Evolutionary conservation across 2,888 invertebrate genomes (phyloP).

Genomic region (Elmis aenea): DNA sequence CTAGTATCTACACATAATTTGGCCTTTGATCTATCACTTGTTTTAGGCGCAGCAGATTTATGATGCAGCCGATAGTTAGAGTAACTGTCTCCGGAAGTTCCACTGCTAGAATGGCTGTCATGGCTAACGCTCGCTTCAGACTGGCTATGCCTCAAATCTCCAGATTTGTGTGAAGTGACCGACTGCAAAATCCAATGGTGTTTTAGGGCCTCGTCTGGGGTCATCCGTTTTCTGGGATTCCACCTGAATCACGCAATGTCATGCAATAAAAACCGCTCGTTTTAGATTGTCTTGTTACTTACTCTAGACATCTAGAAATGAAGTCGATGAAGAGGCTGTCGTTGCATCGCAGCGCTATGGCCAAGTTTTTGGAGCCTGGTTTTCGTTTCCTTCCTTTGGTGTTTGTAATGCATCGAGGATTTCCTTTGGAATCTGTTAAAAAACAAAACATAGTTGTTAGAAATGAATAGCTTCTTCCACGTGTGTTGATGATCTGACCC

Average conservation of each 20-base stretch:
- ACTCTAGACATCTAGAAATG: slow-evolving; percentile 85
- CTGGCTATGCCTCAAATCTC: slow-evolving; percentile 50
- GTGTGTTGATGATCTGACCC: too few species aligned
- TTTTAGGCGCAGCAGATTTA: slow-evolving; percentile 36
- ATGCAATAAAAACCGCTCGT: too few species aligned
- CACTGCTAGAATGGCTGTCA: slow-evolving; percentile 40
- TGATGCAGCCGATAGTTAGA: slow-evolving; percentile 33
- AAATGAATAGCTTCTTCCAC: not conserved
- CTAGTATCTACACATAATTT: slow-evolving; percentile 42
- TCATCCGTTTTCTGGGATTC: slow-evolving; percentile 89
- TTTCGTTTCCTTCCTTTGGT: slow-evolving; percentile 89
- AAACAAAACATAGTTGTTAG: slow-evolving; percentile 1
- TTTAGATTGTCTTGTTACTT: too few species aligned
- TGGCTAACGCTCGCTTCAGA: slow-evolving; percentile 47
- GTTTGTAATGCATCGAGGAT: slow-evolving; percentile 86
- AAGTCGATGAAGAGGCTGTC: slow-evolving; percentile 89
- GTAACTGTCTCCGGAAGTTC: slow-evolving; percentile 40
- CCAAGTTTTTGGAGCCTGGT: slow-evolving; percentile 78
- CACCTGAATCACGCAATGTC: slow-evolving; percentile 57
- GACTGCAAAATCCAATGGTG: slow-evolving; percentile 77
- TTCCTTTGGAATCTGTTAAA: slow-evolving; percentile 79
- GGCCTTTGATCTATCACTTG: slow-evolving; percentile 43
- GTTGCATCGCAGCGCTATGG: slow-evolving; percentile 76
- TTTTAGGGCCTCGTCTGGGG: slow-evolving; percentile 82
- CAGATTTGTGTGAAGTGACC: slow-evolving; percentile 43